Conservation (phyloP, 2,797 vertebrate genomes). For the Alouatta caraya region DNA sequence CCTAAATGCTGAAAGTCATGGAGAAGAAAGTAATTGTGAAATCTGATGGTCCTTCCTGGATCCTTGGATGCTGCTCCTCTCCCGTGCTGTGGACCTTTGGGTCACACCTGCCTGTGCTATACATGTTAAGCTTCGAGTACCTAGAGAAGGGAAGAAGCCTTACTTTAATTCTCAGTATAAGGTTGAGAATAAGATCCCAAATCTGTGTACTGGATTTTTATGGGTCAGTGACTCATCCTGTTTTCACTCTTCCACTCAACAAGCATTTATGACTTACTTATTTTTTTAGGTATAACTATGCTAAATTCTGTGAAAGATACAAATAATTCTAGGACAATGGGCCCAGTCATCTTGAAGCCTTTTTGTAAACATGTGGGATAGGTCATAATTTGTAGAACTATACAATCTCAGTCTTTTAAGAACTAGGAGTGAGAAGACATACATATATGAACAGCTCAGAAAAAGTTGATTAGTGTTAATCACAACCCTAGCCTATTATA, state of each 20-base stretch:
- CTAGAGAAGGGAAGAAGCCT: neutral
- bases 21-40: neutral
- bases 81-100: neutral
- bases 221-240: neutral
- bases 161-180: neutral
- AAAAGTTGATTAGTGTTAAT: neutral
- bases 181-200: neutral
- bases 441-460: neutral
- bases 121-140: neutral
- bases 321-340: neutral
- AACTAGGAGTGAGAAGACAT: neutral
- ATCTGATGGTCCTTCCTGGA: neutral
- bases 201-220: neutral
- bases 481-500: neutral
- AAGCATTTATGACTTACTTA: neutral
- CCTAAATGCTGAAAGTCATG: neutral
- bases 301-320: constrained; percentile 37
- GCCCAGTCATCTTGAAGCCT: neutral
- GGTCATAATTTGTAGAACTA: neutral
- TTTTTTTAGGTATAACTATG: neutral
- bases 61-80: neutral
- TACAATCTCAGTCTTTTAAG: neutral
- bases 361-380: constrained; percentile 11
- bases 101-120: neutral
- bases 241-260: neutral